Evolutionary conservation across 2,797 vertebrate species (phyloP), one percentile per base, ranked within the genome.

Genomic region (Myiotriccus ornatus): DNA sequence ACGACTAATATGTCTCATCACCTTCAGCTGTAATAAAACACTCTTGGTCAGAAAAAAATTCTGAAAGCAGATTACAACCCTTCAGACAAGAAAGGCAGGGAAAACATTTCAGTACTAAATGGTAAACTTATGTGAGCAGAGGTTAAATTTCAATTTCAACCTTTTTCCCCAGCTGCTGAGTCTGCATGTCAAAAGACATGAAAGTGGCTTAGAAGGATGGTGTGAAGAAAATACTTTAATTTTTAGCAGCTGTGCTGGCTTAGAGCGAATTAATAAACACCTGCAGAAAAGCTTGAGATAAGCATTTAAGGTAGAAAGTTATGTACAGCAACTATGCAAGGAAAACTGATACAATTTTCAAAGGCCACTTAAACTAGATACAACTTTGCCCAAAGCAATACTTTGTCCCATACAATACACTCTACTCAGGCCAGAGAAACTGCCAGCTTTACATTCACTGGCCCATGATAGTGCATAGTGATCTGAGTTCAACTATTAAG

Each of bases 181-280:
- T 55, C 56, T 73, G 76, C 79, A 65, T 19, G 69, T 95, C 78
- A 95, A 93, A 96, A 89, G 91, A 95, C 81, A 89, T 85, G 69
- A 91, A 95, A 95, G 59, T 60, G 56, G 47, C 93, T 93, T 86
- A 94, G 59, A 84, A 89, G 43, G 74, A 93, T n/a, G 78, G 47
- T 76, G 69, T 69, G 89, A 93, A 95, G 86, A 90, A 91, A 95
- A 89, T 68, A 89, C 59, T 91, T 98, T 98, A 98, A 98, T 98
- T 98, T 98, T 96, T 91, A 98, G 97, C 98, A 98, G 98, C 98
- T 98, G 98, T 97, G 94, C 95, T 98, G 98, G 97, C 92, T 97
- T 98, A 98, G 95, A 96, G 96, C 93, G 97, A 96, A 97, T 97
- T 98, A 94, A 87, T 71, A 98, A 98, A 98, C 97, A 98, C 97